Evolutionary conservation across 1,140 invertebrate genomes (phyloP), one percentile per base, ranked within the genome.

Genomic region (Neodiprion pinetum): DNA sequence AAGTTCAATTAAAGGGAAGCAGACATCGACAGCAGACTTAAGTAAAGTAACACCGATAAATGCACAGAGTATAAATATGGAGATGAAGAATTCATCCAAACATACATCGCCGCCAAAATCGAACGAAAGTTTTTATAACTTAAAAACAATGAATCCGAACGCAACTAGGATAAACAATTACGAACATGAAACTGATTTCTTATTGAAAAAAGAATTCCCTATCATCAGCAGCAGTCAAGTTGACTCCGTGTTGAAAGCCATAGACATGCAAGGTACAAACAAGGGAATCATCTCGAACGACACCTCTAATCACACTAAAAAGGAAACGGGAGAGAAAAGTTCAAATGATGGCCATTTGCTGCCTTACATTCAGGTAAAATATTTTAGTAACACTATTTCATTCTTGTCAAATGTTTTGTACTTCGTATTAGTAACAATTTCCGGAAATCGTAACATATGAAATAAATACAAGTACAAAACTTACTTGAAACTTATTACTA

Each of bases 191-290:
- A 69, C 11, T 0, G 67, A 69, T 23, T 47, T 69, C 21, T 23
- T 69, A 12, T 12, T 69, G 67, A 69, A 69, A 69, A 47, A 69
- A 14, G 67, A 69, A 69, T 53, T 76, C 9, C 75, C 75, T 12
- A 61, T 72, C 50, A 76, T 76, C 10, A 73, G 72, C 48, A 67
- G 72, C 48, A 76, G 75, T 50, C 75, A 76, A 71, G 72, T 76
- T 61, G 72, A 53, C 7, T 76, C 75, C 61, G 72, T 76, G 67
- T 47, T 76, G 21, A 71, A 53, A 50, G 72, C 72, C n/a, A 67
- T 76, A 14, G 67, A 74, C 47, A 48, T 50, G n/a, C 48, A 67
- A 12, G 47, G 40, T 10, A 11, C 2, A 2, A 70, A 28, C 66
- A 17, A 8, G 2, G 49, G 28, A 47, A 23, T 23, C 21, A 21